Evolutionary conservation across 2,888 invertebrate genomes (phyloP).

Genomic region (Julus scanicus): DNA sequence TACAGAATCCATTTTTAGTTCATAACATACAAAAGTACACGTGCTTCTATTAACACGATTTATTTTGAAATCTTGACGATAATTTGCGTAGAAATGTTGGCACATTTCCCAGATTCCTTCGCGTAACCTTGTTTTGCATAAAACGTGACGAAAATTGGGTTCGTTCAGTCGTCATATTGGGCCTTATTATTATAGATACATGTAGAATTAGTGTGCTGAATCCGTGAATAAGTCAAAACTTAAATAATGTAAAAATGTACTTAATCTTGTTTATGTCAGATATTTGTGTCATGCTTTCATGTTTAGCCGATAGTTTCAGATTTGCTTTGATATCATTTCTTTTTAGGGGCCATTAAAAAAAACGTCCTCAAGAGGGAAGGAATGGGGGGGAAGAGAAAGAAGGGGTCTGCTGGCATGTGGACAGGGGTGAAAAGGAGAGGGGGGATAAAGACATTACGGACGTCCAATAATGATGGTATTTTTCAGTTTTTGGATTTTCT

Average conservation of each 20-base stretch:
- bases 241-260: background rate
- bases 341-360: too few species aligned
- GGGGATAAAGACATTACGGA: too few species aligned
- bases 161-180: background rate
- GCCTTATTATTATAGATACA: background rate
- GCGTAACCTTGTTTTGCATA: background rate
- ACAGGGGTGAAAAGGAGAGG: too few species aligned
- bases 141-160: background rate
- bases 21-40: background rate
- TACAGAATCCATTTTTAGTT: background rate
- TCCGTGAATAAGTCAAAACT: background rate
- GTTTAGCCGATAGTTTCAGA: too few species aligned
- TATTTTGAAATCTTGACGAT: constrained; percentile 6
- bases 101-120: background rate
- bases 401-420: too few species aligned
- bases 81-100: constrained; percentile 10
- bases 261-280: background rate
- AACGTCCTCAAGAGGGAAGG: too few species aligned
- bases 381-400: too few species aligned
- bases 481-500: too few species aligned
- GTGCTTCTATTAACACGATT: background rate
- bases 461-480: too few species aligned
- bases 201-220: background rate
- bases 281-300: too few species aligned
- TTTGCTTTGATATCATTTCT: too few species aligned